A percentile compares a stretch with the other conserved stretches of the same genome.
Evolutionary conservation across 2,888 invertebrate species (phyloP).

Genomic region (Ophioninae sp.): DNA sequence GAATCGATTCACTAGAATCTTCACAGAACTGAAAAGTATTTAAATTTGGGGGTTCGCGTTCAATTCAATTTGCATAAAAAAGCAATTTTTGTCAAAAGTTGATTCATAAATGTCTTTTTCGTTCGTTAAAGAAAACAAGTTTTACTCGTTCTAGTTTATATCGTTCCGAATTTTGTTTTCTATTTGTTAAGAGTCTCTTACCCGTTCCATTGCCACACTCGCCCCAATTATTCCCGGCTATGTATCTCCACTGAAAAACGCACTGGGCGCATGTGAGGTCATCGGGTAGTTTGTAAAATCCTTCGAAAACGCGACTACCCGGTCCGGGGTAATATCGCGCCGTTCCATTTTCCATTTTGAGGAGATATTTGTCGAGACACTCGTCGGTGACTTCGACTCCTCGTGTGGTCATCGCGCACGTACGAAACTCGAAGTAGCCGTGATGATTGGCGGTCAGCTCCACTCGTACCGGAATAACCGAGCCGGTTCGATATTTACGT

Average conservation of each 20-base stretch:
- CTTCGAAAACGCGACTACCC: conserved; percentile 91
- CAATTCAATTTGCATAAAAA: too few species aligned
- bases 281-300: conserved; percentile 85
- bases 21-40: too few species aligned
- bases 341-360: conserved; percentile 83
- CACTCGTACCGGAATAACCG: conserved; percentile 87
- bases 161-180: neutral
- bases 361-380: conserved; percentile 88
- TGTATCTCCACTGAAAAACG: conserved; percentile 93
- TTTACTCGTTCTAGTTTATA: neutral
- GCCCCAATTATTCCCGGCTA: conserved; percentile 86
- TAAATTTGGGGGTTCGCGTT: too few species aligned
- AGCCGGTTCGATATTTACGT: conserved; percentile 87
- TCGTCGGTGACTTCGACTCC: conserved; percentile 87
- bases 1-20: too few species aligned
- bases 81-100: too few species aligned
- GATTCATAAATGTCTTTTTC: too few species aligned
- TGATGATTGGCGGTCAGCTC: conserved; percentile 94
- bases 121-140: too few species aligned
- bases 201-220: conserved; percentile 79
- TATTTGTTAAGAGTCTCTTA: conserved; percentile 53
- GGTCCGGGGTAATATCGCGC: conserved; percentile 88
- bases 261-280: conserved; percentile 90
- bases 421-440: conserved; percentile 92
- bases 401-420: conserved; percentile 86